phyloP scores from a whole-genome alignment of 2,888 invertebrate species.

The Sturmia bella region DNA sequence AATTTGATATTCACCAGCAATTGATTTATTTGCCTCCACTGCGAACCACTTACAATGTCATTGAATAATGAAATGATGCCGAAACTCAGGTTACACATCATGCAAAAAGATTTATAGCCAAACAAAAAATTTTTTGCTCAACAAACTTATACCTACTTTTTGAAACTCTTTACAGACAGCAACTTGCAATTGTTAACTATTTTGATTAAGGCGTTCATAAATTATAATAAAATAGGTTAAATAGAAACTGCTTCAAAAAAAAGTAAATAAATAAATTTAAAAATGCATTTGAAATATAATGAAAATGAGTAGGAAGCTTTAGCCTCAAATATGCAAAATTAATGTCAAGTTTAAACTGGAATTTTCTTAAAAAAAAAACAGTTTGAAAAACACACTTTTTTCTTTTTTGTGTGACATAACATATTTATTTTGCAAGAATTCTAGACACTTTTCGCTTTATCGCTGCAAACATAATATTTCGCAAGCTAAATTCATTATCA shows the following conservation, averaged over 20 bases:
- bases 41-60: conserved; percentile 24
- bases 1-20: conserved; percentile 20
- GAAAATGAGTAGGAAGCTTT: conserved; percentile 50
- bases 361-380: background rate
- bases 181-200: too few species aligned
- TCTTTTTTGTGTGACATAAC: too few species aligned
- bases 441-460: conserved; percentile 57
- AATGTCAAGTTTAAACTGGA: conserved; percentile 52
- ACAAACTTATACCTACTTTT: too few species aligned
- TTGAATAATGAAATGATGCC: conserved; percentile 35
- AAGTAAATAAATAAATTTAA: background rate
- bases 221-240: background rate
- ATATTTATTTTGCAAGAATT: conserved; percentile 5
- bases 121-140: too few species aligned
- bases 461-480: conserved; percentile 4
- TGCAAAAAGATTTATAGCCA: too few species aligned
- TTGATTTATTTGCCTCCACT: conserved; percentile 12
- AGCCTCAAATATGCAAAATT: conserved; percentile 50
- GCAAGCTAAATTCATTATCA: background rate
- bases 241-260: background rate
- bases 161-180: too few species aligned
- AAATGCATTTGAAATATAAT: conserved; percentile 21
- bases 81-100: background rate
- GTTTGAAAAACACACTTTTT: too few species aligned
- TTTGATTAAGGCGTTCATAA: too few species aligned